Evolutionary conservation across 2,797 vertebrate species (phyloP).

Genomic region (Crocidura indochinensis): DNA sequence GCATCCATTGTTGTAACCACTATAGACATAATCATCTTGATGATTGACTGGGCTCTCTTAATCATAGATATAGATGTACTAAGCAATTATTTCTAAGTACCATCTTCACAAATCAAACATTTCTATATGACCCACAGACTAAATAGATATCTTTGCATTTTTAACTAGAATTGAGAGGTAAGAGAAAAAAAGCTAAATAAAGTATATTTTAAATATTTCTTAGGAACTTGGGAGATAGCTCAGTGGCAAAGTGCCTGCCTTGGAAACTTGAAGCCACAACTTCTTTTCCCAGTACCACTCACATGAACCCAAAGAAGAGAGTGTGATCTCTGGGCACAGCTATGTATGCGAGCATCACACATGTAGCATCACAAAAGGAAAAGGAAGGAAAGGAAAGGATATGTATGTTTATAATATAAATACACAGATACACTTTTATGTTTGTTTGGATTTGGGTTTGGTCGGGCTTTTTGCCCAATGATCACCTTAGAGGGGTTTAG

Average conservation of each 20-base stretch:
- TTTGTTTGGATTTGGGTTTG: too few species aligned
- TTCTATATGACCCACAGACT: not conserved
- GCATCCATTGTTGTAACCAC: not conserved
- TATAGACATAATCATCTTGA: not conserved
- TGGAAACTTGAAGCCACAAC: too few species aligned
- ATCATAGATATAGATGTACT: not conserved
- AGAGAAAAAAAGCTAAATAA: not conserved
- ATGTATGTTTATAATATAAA: conserved; percentile 14
- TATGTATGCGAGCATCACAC: too few species aligned
- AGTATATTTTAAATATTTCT: not conserved
- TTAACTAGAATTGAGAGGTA: too few species aligned
- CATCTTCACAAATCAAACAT: not conserved
- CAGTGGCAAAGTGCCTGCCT: too few species aligned
- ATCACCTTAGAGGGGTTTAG: too few species aligned
- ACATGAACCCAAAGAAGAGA: too few species aligned
- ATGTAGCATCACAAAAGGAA: too few species aligned
- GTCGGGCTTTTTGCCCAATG: too few species aligned
- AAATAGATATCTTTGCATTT: conserved; percentile 20
- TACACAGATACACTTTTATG: not conserved
- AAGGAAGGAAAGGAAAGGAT: too few species aligned
- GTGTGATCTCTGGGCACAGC: too few species aligned
- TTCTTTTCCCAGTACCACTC: too few species aligned
- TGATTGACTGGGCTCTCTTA: not conserved
- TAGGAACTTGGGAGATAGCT: not conserved
- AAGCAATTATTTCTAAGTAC: not conserved